Evolutionary conservation across 2,113 vertebrate species (phyloP).

Genomic region (Piaya cayana): DNA sequence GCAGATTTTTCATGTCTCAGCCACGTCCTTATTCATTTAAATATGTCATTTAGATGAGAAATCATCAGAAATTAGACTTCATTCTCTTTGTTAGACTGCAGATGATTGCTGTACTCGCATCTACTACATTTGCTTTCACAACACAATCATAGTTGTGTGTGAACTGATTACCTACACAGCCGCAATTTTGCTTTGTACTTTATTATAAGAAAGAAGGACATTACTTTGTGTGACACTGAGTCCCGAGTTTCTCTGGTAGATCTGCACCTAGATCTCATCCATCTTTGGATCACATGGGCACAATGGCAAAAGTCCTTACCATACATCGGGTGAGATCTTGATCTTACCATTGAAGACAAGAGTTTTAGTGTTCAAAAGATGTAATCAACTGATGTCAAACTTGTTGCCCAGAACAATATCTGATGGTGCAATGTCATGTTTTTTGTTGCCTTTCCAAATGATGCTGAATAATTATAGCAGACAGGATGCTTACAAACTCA

Average conservation of each 20-base stretch:
- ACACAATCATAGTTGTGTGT: not conserved
- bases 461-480: not conserved
- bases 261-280: not conserved
- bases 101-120: not conserved
- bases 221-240: not conserved
- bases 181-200: not conserved
- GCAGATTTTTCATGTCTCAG: not conserved
- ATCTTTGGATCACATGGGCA: not conserved
- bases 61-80: not conserved
- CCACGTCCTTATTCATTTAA: not conserved
- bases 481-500: not conserved
- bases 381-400: not conserved
- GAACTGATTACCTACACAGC: not conserved
- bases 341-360: not conserved
- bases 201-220: not conserved
- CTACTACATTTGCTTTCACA: not conserved
- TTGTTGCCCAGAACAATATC: not conserved
- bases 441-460: constrained; percentile 16
- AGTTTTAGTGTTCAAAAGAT: not conserved
- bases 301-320: not conserved
- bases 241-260: not conserved
- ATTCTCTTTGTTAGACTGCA: not conserved
- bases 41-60: not conserved
- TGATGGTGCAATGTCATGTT: not conserved
- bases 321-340: not conserved